Percentiles rank a stretch among this genome's conserved stretches.
phyloP scores from a whole-genome alignment of 2,888 invertebrate genomes.

The Eledona agricola region DNA sequence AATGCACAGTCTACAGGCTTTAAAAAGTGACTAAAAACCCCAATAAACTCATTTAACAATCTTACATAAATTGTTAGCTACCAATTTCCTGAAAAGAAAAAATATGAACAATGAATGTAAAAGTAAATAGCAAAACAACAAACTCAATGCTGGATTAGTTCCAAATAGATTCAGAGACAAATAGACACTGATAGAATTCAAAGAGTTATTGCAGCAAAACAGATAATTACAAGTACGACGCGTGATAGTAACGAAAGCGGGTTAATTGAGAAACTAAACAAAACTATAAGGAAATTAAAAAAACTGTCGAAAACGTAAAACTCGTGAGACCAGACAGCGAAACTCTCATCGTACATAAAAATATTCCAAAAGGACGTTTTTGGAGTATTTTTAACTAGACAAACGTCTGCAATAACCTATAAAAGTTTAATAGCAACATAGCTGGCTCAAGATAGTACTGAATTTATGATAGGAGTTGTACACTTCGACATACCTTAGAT shows the following conservation, averaged over 20 bases:
- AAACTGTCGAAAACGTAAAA: constrained; percentile 31
- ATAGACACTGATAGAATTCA: constrained; percentile 42
- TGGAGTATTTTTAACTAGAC: constrained; percentile 31
- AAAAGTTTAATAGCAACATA: constrained; percentile 58
- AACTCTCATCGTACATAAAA: constrained; percentile 13
- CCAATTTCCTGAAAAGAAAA: constrained; percentile 44
- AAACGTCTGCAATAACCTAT: constrained; percentile 44
- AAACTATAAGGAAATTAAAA: constrained; percentile 23
- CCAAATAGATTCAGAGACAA: constrained; percentile 45
- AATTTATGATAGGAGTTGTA: constrained; percentile 40
- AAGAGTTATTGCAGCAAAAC: constrained; percentile 48
- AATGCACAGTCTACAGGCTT: constrained; percentile 56
- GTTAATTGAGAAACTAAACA: constrained; percentile 42
- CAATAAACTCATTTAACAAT: constrained; percentile 41
- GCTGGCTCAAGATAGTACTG: constrained; percentile 53
- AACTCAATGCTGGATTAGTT: constrained; percentile 48
- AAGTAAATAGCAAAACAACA: constrained; percentile 48
- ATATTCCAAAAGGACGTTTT: constrained; percentile 22
- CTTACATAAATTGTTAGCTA: constrained; percentile 47
- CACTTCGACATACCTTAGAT: constrained; percentile 88
- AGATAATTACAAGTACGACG: constrained; percentile 34
- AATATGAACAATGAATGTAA: constrained; percentile 45
- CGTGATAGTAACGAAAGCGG: constrained; percentile 41
- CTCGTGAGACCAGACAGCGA: constrained; percentile 22
- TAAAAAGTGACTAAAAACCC: constrained; percentile 47